Conservation (phyloP, 2,113 vertebrate species). For the Chiloscyllium plagiosum region DNA sequence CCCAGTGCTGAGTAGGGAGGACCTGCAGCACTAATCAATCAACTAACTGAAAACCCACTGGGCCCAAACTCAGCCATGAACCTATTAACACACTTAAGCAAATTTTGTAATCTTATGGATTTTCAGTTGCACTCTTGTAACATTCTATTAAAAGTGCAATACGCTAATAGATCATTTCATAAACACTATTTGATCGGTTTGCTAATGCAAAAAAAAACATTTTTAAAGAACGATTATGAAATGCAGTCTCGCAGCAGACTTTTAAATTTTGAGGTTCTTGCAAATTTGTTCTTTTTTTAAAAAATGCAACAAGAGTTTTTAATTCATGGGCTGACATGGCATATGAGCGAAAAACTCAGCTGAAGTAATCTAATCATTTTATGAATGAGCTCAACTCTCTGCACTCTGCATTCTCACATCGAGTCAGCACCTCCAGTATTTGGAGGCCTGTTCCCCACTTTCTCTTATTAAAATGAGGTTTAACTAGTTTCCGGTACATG, state of each 20-base stretch:
- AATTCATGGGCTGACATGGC: neutral
- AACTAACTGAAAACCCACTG: slow-evolving; percentile 74
- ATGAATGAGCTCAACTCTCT: neutral
- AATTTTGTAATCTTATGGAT: slow-evolving; percentile 83
- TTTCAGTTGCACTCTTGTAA: slow-evolving; percentile 75
- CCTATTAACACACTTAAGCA: slow-evolving; percentile 95
- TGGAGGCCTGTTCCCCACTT: neutral
- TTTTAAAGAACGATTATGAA: neutral
- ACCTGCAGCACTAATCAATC: slow-evolving; percentile 91
- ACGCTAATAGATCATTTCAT: slow-evolving; percentile 21
- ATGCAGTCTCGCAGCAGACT: neutral
- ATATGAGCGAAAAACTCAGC: neutral
- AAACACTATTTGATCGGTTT: neutral
- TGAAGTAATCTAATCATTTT: neutral
- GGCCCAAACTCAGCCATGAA: slow-evolving; percentile 72
- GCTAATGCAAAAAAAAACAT: neutral
- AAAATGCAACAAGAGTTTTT: neutral
- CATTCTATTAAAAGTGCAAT: slow-evolving; percentile 38
- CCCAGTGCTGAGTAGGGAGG: slow-evolving; percentile 83
- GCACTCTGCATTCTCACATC: neutral
- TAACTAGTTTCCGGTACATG: neutral
- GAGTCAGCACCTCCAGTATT: neutral
- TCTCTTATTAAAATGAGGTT: neutral
- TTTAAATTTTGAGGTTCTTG: neutral
- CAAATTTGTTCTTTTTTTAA: neutral